Evolutionary conservation across 1,140 invertebrate species (phyloP), one percentile per base, ranked within the genome.

Genomic region (Antheraea mylitta): DNA sequence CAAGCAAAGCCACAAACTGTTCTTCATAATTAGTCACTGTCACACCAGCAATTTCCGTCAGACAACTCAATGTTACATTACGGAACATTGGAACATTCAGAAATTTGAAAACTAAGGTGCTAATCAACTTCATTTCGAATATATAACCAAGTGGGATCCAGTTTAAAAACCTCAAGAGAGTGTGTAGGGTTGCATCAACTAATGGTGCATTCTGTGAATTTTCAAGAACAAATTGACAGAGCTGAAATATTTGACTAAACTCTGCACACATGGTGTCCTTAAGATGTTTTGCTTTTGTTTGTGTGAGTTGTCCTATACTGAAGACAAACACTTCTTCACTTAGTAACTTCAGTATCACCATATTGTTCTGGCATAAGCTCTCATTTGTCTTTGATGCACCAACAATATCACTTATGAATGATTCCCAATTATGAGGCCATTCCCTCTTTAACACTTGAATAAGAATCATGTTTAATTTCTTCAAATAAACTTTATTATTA

Each of bases 261-360:
- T 99, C 98, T 63, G 96, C 96, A 93, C 99, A 99, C 98, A 99
- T 99, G n/a, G 98, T 98, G 88, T 99, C 98, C 92, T 99, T 99
- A 8, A 99, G 93, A 94, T 99, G 98, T 92, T 99, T 99, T 0
- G 99, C 98, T 94, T 99, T 99, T 22, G 98, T 98, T 92, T 99
- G 99, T 37, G 99, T 99, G 90, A 99, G 96, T 89, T 99, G 98
- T 9, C 99, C 99, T 79, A 96, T 96, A 42, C 98, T 99, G 92
- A 99, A 99, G 86, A 99, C 99, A 94, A 99, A 99, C 2, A 99
- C 97, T 93, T 99, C 99, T 92, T 99, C 99, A 91, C 98, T 99
- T 1, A 99, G 93, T 68, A 99, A 93, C 92, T 99, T 99, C 67
- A 99, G 93, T 81, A 99, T 99, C 18, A 96, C 96, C 98, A 99